Evolutionary conservation across 1,140 invertebrate genomes (phyloP).

Genomic region (Lasioglossum albipes): DNA sequence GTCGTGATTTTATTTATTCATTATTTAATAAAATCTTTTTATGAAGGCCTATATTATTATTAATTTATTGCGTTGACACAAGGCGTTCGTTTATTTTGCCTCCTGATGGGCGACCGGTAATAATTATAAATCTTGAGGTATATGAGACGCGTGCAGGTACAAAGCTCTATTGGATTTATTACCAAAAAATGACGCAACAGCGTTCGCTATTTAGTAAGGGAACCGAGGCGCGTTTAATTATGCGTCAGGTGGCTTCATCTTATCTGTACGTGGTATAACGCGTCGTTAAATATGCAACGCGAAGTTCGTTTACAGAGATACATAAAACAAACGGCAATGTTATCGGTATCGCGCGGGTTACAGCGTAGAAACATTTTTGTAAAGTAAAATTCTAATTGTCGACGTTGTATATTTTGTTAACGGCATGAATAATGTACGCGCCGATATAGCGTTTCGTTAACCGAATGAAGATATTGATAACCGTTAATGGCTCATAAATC

Average conservation of each 20-base stretch:
- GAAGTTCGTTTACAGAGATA: neutral
- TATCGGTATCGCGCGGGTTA: slow-evolving; percentile 14
- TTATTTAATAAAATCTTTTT: no score
- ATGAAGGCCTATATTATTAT: no score
- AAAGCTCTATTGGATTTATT: neutral
- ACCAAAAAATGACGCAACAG: neutral
- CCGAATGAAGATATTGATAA: slow-evolving; percentile 6
- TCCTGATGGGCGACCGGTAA: neutral
- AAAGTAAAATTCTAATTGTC: slow-evolving; percentile 22
- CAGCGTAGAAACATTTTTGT: slow-evolving; percentile 22
- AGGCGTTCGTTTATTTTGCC: no score
- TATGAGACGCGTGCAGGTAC: neutral
- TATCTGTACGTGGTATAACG: slow-evolving; percentile 19
- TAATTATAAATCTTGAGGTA: neutral
- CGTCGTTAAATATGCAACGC: slow-evolving; percentile 4
- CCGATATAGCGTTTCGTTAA: neutral
- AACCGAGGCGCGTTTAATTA: neutral
- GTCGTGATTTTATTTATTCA: no score
- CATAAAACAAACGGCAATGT: slow-evolving; percentile 5
- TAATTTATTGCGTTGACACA: no score
- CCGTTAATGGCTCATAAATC: neutral
- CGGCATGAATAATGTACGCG: slow-evolving; percentile 7
- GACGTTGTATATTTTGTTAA: neutral
- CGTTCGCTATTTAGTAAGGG: neutral
- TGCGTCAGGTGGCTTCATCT: neutral